A percentile compares a stretch with the other conserved stretches of the same genome.
Evolutionary conservation across 35 echinoderm and acorn worm species (phyloP).

Genomic region (Anneissia japonica): DNA sequence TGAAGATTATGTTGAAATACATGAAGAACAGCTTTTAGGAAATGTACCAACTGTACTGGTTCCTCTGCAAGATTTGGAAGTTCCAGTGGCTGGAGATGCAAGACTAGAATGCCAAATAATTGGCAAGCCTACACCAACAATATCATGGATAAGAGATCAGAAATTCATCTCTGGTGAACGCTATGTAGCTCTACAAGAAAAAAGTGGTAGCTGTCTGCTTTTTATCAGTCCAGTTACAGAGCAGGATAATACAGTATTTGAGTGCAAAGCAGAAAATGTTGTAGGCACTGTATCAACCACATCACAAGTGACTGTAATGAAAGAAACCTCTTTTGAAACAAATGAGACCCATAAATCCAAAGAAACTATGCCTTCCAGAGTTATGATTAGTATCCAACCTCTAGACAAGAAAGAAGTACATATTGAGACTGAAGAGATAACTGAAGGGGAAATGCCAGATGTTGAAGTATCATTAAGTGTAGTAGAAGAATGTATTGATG

Average conservation of each 20-base stretch:
- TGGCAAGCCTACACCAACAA: constrained; percentile 44
- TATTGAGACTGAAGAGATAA: neutral
- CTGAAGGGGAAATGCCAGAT: constrained; percentile 31
- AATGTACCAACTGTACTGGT: constrained; percentile 40
- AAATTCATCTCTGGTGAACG: constrained; percentile 59
- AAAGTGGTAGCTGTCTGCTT: constrained; percentile 70
- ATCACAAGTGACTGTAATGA: constrained; percentile 65
- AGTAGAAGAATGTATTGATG: neutral
- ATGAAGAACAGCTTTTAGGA: constrained; percentile 56
- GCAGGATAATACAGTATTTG: constrained; percentile 81
- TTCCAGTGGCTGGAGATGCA: constrained; percentile 26
- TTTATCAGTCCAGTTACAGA: constrained; percentile 61
- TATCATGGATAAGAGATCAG: constrained; percentile 51
- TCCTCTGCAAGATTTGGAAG: constrained; percentile 30
- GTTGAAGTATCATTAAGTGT: neutral
- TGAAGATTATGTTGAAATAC: neutral
- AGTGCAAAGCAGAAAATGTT: constrained; percentile 59
- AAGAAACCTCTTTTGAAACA: too few species aligned
- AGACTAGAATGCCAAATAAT: constrained; percentile 43
- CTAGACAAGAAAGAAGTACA: neutral
- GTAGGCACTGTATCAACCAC: constrained; percentile 64
- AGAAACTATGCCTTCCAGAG: neutral
- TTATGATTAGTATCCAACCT: neutral
- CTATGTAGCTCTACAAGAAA: constrained; percentile 55
- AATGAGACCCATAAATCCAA: neutral